phyloP scores from a whole-genome alignment of 1,140 invertebrate genomes.

The Drosophila simulans region DNA sequence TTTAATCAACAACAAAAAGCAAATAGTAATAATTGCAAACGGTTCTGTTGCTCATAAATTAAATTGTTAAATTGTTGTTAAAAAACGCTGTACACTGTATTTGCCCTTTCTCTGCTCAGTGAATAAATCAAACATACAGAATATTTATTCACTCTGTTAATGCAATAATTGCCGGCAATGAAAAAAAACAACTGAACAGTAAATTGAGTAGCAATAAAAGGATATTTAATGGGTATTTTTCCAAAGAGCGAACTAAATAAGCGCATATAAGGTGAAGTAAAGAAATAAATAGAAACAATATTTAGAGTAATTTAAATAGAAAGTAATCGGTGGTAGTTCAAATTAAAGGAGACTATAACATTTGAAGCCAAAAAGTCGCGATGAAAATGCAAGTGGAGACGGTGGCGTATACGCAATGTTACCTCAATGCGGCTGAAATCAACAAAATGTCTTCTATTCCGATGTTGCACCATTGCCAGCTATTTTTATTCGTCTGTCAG shows the following conservation, averaged over 20 bases:
- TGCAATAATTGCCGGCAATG: background rate
- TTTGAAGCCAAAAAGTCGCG: too few relatives aligned
- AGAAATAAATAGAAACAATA: too few relatives aligned
- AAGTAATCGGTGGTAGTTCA: too few relatives aligned
- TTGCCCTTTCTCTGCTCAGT: constrained; percentile 7
- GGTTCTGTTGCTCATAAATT: constrained; percentile 46
- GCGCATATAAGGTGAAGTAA: background rate
- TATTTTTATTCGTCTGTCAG: constrained; percentile 17
- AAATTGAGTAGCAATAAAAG: background rate
- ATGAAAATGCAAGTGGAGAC: background rate
- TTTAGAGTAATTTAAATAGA: too few relatives aligned
- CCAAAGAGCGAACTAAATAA: background rate
- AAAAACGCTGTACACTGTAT: constrained; percentile 16
- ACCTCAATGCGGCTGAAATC: background rate
- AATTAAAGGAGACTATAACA: too few relatives aligned
- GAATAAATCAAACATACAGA: constrained; percentile 32
- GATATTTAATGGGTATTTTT: background rate
- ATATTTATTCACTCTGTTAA: constrained; percentile 15
- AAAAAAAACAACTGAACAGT: background rate
- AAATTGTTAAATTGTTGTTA: constrained; percentile 21
- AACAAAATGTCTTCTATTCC: constrained; percentile 14
- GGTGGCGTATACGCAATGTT: constrained; percentile 32
- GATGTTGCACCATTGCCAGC: constrained; percentile 13
- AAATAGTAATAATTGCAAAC: constrained; percentile 19
- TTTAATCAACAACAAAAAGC: constrained; percentile 14